These are phyloP conservation scores for Saguinus midas DNA, from an alignment of 2,113 vertebrate species.

Conservation along the genomic window DNA sequence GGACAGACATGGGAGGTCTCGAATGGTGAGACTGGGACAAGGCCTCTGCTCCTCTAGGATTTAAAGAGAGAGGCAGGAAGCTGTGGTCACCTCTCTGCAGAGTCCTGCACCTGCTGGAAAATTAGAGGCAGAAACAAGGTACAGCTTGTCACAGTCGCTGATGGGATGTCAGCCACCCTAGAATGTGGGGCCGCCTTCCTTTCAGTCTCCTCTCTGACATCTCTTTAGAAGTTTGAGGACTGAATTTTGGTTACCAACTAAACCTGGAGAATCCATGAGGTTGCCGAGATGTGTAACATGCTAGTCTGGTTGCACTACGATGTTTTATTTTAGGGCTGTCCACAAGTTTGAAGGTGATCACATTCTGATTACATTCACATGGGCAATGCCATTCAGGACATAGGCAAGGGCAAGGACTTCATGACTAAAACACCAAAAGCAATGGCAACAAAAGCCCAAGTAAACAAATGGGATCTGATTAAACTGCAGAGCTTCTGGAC, in stretches of 20 bases:
- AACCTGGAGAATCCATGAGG: not conserved
- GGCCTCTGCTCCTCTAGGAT: not conserved
- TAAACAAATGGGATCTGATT: no score
- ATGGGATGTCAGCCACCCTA: not conserved
- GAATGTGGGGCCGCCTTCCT: not conserved
- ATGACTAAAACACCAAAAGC: no score
- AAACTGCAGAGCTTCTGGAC: no score
- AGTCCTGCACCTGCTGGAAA: not conserved
- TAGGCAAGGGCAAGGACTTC: no score
- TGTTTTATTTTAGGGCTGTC: accelerated
- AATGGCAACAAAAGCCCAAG: no score
- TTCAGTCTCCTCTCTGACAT: not conserved
- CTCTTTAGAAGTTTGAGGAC: not conserved
- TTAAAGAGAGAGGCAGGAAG: not conserved
- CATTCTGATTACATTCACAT: not conserved
- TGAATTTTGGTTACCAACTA: not conserved
- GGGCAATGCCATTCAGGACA: no score
- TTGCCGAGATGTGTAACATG: accelerated
- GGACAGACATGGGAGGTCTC: accelerated
- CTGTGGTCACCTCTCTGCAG: not conserved
- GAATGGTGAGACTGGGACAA: accelerated
- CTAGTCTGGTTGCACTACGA: accelerated
- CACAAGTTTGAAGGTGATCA: not conserved
- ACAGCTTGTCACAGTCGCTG: not conserved
- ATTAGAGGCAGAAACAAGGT: not conserved